These are phyloP conservation scores for Drosophila teissieri DNA, from an alignment of 1,140 invertebrate species.

Conservation along the genomic window DNA sequence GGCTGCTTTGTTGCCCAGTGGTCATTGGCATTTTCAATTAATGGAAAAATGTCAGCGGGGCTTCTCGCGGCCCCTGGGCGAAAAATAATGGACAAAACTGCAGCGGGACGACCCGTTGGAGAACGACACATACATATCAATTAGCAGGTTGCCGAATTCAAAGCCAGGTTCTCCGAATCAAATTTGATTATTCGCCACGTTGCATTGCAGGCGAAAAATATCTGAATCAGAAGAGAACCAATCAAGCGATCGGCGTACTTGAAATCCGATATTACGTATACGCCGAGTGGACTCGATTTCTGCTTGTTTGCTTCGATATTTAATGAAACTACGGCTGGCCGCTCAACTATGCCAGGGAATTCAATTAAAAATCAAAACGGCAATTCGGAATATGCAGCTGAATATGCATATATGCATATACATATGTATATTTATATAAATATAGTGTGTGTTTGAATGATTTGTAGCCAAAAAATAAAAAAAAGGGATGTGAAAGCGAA, in stretches of 20 bases:
- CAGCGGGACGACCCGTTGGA: slow-evolving; percentile 12
- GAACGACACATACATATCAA: slow-evolving; percentile 52
- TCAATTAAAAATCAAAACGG: slow-evolving; percentile 58
- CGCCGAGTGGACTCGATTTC: slow-evolving; percentile 40
- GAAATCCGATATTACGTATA: slow-evolving; percentile 46
- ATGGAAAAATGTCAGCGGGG: slow-evolving; percentile 45
- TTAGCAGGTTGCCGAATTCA: slow-evolving; percentile 15
- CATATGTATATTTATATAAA: slow-evolving; percentile 17
- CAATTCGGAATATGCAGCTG: slow-evolving; percentile 27
- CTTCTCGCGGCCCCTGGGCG: slow-evolving; percentile 1
- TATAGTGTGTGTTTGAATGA: slow-evolving; percentile 10
- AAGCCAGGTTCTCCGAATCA: slow-evolving; percentile 7
- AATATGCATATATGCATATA: slow-evolving; percentile 29
- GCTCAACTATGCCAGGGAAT: slow-evolving; percentile 25
- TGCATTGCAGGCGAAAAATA: slow-evolving; percentile 5
- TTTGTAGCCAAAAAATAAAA: slow-evolving; percentile 14
- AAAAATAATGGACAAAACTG: slow-evolving; percentile 22
- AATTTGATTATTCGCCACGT: slow-evolving; percentile 32
- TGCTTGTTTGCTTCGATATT: slow-evolving; percentile 41
- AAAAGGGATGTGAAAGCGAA: slow-evolving; percentile 12
- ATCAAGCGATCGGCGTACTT: slow-evolving; percentile 34
- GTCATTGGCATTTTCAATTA: slow-evolving; percentile 62
- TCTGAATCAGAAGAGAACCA: slow-evolving; percentile 11
- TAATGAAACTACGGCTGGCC: slow-evolving; percentile 16
- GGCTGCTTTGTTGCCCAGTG: slow-evolving; percentile 28